Conservation (phyloP, 2,888 invertebrate species). For the Tiliacea aurago region DNA sequence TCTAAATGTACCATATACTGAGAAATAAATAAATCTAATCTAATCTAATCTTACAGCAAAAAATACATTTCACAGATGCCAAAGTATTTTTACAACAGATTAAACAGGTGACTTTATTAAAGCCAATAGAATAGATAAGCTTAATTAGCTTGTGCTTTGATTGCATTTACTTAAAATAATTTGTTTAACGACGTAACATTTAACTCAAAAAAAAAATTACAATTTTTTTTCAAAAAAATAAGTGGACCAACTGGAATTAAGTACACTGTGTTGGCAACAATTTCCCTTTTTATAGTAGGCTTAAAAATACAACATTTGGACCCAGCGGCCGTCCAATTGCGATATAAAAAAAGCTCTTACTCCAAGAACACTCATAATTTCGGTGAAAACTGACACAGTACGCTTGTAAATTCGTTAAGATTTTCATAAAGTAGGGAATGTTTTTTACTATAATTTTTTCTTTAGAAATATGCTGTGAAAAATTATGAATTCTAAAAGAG, state of each 20-base stretch:
- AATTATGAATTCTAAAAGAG: not conserved
- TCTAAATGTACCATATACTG: no score
- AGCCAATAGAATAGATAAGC: not conserved
- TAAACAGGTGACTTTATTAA: not conserved
- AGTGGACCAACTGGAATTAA: not conserved
- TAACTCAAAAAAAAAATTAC: not conserved
- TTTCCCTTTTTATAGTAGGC: constrained; percentile 17
- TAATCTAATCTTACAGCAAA: no score
- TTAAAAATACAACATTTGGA: constrained; percentile 35
- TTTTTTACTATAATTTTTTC: not conserved
- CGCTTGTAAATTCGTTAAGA: constrained; percentile 16
- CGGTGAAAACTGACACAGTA: constrained; percentile 2
- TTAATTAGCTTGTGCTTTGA: not conserved
- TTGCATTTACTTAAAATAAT: not conserved
- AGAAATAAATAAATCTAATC: no score
- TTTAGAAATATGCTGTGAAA: not conserved
- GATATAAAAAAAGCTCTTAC: constrained; percentile 34
- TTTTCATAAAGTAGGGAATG: not conserved
- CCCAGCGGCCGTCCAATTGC: constrained; percentile 1
- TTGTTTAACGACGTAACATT: not conserved
- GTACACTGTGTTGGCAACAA: constrained; percentile 14
- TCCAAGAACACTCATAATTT: constrained; percentile 18
- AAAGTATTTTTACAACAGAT: not conserved
- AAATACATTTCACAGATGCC: not conserved
- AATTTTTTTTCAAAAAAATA: not conserved